Percentiles rank a stretch among this genome's conserved stretches.
Evolutionary conservation across 2,113 vertebrate species (phyloP).

Genomic region (Paedocypris sp.): DNA sequence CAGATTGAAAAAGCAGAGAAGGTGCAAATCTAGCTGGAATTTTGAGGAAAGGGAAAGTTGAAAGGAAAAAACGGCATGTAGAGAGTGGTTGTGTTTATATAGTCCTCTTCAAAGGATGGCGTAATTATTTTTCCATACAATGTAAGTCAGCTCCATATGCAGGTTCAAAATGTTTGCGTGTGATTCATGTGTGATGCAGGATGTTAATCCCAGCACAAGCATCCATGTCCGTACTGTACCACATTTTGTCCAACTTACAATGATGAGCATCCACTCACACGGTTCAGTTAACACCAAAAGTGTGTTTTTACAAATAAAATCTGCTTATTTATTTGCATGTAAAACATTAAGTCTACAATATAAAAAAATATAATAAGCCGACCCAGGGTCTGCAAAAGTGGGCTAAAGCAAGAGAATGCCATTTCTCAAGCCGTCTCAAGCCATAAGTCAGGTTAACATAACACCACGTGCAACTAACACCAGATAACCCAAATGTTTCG

Average conservation of each 20-base stretch:
- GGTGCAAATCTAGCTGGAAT: slow-evolving; percentile 47
- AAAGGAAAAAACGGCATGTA: slow-evolving; percentile 46
- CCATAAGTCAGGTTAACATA: slow-evolving; percentile 39
- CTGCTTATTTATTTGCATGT: background rate
- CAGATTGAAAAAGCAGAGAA: slow-evolving; percentile 55
- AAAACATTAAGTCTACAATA: too few species aligned
- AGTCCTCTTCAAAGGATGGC: slow-evolving; percentile 50
- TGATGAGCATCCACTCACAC: too few species aligned
- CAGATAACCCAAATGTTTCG: slow-evolving; percentile 39
- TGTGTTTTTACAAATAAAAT: too few species aligned
- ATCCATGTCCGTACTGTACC: background rate
- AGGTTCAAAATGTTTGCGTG: slow-evolving; percentile 26
- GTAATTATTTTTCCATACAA: slow-evolving; percentile 56
- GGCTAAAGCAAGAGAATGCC: background rate
- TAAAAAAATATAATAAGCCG: background rate
- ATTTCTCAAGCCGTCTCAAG: slow-evolving; percentile 35
- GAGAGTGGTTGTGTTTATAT: slow-evolving; percentile 54
- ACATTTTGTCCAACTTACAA: background rate
- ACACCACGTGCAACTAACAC: slow-evolving; percentile 28
- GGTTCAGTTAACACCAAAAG: too few species aligned
- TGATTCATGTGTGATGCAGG: background rate
- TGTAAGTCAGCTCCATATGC: slow-evolving; percentile 39
- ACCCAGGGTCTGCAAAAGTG: slow-evolving; percentile 11
- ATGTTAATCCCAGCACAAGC: background rate
- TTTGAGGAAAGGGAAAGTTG: slow-evolving; percentile 39